Evolutionary conservation across 2,888 invertebrate species (phyloP).

Genomic region (Notodonta ziczac): DNA sequence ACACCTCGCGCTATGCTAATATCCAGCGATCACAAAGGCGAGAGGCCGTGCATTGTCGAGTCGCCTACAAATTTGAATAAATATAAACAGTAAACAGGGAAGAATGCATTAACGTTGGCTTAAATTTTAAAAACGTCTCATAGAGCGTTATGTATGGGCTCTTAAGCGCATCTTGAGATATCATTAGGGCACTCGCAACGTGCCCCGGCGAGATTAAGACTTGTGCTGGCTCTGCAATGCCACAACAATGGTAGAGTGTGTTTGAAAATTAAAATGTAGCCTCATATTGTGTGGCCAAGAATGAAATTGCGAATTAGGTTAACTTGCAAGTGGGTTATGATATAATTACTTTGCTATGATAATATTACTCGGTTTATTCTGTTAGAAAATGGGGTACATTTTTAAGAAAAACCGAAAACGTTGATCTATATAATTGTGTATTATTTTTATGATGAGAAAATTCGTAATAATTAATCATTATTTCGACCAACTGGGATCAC

Average conservation of each 20-base stretch:
- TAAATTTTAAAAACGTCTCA: conserved; percentile 84
- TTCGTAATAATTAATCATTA: no score
- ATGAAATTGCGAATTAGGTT: conserved; percentile 37
- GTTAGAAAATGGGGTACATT: background rate
- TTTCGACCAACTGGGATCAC: no score
- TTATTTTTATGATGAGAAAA: no score
- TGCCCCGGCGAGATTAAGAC: conserved; percentile 76
- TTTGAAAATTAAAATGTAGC: conserved; percentile 59
- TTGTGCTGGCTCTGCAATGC: conserved; percentile 62
- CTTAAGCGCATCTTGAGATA: conserved; percentile 81
- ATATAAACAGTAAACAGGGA: conserved; percentile 79
- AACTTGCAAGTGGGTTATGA: conserved; percentile 17
- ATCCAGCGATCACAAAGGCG: conserved; percentile 67
- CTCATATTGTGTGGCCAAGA: conserved; percentile 35
- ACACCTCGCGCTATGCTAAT: conserved; percentile 78
- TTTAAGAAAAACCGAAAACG: background rate
- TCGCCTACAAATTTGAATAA: conserved; percentile 82
- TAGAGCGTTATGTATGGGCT: conserved; percentile 82
- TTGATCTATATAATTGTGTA: background rate
- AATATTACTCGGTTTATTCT: background rate
- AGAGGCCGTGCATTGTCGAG: conserved; percentile 62
- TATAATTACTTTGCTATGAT: background rate
- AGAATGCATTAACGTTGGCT: conserved; percentile 80
- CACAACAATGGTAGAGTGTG: conserved; percentile 58
- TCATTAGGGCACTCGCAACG: conserved; percentile 76